Conservation (phyloP, 1,140 invertebrate genomes). For the Musca vetustissima region DNA sequence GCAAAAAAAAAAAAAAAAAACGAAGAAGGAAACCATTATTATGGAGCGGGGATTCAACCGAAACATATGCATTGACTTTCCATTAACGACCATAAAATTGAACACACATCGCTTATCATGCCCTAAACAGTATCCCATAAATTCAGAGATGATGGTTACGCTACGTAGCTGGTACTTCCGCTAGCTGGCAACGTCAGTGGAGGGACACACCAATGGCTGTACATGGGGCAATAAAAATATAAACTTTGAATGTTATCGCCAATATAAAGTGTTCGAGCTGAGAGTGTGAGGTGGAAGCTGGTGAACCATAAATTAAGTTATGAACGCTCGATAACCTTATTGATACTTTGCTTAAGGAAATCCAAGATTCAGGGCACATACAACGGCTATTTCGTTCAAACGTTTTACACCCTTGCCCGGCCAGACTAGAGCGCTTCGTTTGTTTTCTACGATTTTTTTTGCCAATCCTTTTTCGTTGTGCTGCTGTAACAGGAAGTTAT, state of each 20-base stretch:
- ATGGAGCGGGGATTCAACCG: no score
- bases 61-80: constrained; percentile 19
- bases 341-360: constrained; percentile 21
- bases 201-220: neutral
- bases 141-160: neutral
- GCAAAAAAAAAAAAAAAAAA: neutral
- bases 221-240: neutral
- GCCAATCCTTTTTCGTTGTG: no score
- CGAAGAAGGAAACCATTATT: no score
- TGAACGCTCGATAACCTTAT: constrained; percentile 22
- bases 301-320: constrained; percentile 21
- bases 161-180: neutral
- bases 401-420: no score
- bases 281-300: neutral
- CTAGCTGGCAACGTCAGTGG: neutral
- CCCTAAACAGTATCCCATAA: constrained; percentile 22
- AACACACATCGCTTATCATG: constrained; percentile 22
- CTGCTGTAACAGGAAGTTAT: no score
- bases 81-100: constrained; percentile 24
- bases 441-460: no score
- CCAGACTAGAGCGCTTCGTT: no score
- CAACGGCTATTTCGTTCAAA: no score
- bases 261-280: neutral
- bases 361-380: neutral
- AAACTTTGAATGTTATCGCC: neutral